Conservation (phyloP, 2,888 invertebrate species). For the Odontocerum albicorne region DNA sequence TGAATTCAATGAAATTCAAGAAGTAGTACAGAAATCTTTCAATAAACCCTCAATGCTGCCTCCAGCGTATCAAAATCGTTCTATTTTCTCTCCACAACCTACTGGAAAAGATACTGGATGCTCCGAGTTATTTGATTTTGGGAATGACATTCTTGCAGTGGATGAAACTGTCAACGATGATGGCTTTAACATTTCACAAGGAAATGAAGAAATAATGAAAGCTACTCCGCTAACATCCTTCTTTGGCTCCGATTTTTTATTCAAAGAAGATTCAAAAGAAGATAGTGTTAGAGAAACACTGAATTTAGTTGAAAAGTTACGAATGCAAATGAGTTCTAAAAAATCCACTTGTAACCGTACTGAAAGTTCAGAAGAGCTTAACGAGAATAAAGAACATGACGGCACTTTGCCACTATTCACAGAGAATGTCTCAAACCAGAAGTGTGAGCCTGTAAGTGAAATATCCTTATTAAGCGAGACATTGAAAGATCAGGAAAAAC, state of each 20-base stretch:
- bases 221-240: constrained; percentile 60
- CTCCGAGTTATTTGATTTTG: constrained; percentile 66
- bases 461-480: too few relatives aligned
- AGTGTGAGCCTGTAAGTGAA: too few relatives aligned
- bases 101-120: constrained; percentile 56
- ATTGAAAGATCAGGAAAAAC: neutral
- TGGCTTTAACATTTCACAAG: constrained; percentile 63
- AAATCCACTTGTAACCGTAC: constrained; percentile 62
- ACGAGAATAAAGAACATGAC: constrained; percentile 40
- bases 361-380: constrained; percentile 1
- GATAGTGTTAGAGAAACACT: constrained; percentile 80
- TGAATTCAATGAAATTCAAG: constrained; percentile 45
- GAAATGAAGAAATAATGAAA: constrained; percentile 64
- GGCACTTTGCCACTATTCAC: constrained; percentile 32
- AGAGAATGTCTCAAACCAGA: too few relatives aligned
- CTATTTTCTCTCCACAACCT: constrained; percentile 73
- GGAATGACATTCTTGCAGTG: constrained; percentile 59
- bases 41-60: constrained; percentile 42
- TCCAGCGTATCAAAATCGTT: constrained; percentile 55
- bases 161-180: constrained; percentile 63
- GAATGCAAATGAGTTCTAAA: constrained; percentile 69
- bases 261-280: constrained; percentile 79
- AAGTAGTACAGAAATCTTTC: constrained; percentile 42
- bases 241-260: constrained; percentile 66
- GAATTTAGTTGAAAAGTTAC: constrained; percentile 80